phyloP scores from a whole-genome alignment of 2,113 vertebrate species.

The Cebus imitator region DNA sequence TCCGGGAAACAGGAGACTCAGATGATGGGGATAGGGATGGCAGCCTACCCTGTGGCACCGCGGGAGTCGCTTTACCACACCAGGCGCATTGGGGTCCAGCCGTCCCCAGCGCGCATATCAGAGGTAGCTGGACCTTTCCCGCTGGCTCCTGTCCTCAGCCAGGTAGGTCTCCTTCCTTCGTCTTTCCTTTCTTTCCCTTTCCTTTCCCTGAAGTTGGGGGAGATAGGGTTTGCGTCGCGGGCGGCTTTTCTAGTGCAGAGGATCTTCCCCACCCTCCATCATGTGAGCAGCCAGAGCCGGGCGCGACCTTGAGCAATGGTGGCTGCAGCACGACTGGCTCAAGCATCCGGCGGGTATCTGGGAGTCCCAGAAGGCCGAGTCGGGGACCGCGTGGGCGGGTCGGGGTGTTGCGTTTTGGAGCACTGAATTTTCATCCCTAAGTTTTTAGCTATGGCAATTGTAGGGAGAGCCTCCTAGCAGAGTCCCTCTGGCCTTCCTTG shows the following conservation, averaged over 20 bases:
- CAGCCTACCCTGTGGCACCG: too few species aligned
- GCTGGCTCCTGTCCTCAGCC: neutral
- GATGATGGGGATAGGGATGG: too few species aligned
- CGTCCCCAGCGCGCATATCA: fast-evolving
- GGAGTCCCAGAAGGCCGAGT: too few species aligned
- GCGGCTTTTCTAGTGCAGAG: neutral
- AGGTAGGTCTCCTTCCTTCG: neutral
- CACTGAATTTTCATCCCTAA: too few species aligned
- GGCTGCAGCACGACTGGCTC: neutral
- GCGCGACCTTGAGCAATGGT: neutral
- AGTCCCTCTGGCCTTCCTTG: neutral
- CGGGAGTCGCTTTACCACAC: neutral
- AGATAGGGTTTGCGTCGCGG: too few species aligned
- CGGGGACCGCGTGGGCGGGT: neutral
- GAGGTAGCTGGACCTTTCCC: fast-evolving
- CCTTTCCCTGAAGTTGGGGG: neutral
- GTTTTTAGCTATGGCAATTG: neutral
- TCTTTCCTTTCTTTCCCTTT: neutral
- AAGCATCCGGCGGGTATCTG: fast-evolving
- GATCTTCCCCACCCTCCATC: too few species aligned
- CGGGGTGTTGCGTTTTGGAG: neutral
- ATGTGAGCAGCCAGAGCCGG: neutral
- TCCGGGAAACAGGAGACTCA: fast-evolving
- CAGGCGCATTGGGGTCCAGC: neutral
- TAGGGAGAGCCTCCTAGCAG: neutral